These are phyloP conservation scores for Picathartes gymnocephalus DNA, from an alignment of 2,113 vertebrate species.

Conservation along the genomic window DNA sequence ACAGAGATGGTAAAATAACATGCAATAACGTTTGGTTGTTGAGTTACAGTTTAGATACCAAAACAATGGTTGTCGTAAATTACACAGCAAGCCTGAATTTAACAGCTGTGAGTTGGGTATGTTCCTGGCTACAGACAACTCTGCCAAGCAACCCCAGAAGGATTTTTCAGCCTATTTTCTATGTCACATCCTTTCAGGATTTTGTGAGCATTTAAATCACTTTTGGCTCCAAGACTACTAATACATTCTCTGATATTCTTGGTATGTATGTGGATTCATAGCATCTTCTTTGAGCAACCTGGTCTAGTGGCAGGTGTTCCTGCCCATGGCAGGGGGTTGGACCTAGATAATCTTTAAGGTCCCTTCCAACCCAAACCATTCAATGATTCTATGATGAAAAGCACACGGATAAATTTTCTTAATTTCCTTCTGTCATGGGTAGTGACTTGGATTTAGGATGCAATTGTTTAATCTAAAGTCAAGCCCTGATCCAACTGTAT, in stretches of 20 bases:
- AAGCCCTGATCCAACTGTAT: not conserved
- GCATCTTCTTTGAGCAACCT: not conserved
- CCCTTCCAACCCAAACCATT: not conserved
- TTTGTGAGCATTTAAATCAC: not conserved
- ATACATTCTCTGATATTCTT: not conserved
- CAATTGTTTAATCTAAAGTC: not conserved
- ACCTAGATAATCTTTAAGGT: not conserved
- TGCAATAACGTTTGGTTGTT: not conserved
- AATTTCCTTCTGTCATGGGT: not conserved
- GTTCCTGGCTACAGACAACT: not conserved
- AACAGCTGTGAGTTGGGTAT: not conserved
- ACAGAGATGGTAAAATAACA: slow-evolving; percentile 25
- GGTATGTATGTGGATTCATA: not conserved
- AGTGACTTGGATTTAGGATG: not conserved
- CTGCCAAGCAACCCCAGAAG: not conserved
- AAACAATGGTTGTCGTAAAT: not conserved
- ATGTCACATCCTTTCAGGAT: not conserved
- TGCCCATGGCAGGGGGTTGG: not conserved
- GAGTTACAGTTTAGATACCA: not conserved
- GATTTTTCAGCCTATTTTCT: not conserved
- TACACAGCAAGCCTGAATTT: not conserved
- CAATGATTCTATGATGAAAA: not conserved
- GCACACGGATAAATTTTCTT: not conserved
- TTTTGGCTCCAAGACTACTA: not conserved
- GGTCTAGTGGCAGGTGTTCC: not conserved